phyloP scores from a whole-genome alignment of 2,113 vertebrate species.

The Picathartes gymnocephalus region DNA sequence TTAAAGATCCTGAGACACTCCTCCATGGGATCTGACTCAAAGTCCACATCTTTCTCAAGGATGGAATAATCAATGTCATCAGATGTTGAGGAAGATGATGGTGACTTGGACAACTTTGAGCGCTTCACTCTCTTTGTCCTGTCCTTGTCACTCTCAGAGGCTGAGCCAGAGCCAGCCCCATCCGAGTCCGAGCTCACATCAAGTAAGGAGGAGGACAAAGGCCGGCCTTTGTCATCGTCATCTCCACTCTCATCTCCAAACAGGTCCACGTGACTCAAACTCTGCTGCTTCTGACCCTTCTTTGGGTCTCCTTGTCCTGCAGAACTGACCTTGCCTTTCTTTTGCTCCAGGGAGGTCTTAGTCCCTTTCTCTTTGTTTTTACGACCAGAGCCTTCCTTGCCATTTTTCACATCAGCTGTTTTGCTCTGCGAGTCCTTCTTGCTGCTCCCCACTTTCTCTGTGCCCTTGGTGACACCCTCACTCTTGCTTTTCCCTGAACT shows the following conservation, averaged over 20 bases:
- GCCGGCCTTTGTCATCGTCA: constrained; percentile 41
- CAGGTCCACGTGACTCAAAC: constrained; percentile 86
- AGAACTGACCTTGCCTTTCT: constrained; percentile 36
- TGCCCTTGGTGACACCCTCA: neutral
- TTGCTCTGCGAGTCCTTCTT: constrained; percentile 60
- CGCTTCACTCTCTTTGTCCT: constrained; percentile 45
- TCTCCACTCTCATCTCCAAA: constrained; percentile 95
- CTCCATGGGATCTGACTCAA: constrained; percentile 92
- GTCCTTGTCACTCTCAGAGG: neutral
- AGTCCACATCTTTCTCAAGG: constrained; percentile 87
- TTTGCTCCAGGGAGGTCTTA: neutral
- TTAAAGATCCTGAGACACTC: constrained; percentile 97
- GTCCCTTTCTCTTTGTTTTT: constrained; percentile 58
- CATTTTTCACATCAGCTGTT: constrained; percentile 67
- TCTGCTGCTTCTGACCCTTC: constrained; percentile 64
- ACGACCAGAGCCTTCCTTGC: constrained; percentile 50
- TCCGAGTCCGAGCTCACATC: constrained; percentile 49
- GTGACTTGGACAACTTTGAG: constrained; percentile 14
- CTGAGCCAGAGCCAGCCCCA: neutral
- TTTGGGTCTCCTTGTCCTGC: neutral
- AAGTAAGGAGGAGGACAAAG: constrained; percentile 41
- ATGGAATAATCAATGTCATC: constrained; percentile 75
- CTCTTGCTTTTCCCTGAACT: constrained; percentile 62
- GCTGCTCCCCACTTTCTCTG: constrained; percentile 6
- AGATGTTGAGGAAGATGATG: constrained; percentile 20